Base-by-base conservation (phyloP, 2,113 vertebrate genomes). In the Bubalus kerabau region DNA sequence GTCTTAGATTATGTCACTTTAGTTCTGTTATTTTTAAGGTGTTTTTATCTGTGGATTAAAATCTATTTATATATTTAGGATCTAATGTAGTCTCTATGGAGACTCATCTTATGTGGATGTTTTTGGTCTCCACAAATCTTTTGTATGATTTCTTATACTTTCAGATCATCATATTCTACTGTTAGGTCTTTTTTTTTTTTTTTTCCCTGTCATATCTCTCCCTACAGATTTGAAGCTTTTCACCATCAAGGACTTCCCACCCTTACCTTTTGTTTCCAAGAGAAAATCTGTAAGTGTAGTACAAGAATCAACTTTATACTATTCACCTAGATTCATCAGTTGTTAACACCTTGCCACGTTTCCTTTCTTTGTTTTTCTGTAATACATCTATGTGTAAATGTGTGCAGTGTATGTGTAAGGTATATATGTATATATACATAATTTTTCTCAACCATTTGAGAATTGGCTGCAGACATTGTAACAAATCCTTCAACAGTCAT, bases 21-120 rank as follows among this genome's bases (percentile, higher is more conserved):
- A 87, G 62, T 54, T 32, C 21, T 89, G 16, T 85, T 98, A 98
- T 96, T 97, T 95, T 95, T 92, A 97, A 92, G 43, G 88, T 93
- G 78, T 71, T 96, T 98, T 98, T 67, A 93, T 91, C 46, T 30
- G 13, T 28, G 85, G 71, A 91, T 28, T 87, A 7, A 98, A 98
- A 54, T 78, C 26, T 91, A 46, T 94, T 87, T 81, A 54, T 28
- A 89, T 43, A 94, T 80, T 94, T 56, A 43, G 0, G 14, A 59
- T 30, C 78, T 93, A 89, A 97, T 84, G 62, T 94, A 91, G 92
- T 98, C 30, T 90, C 24, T 36, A 82, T 90, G 76, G 74, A 94
- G 87, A 97, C 17, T 50, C 80, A 89, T 54, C 92, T 91, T 80
- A 83, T 60, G 36, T n/a, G 21, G 6, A 96, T 97, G 57, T 16